phyloP scores from a whole-genome alignment of 2,888 invertebrate species.

The Xylota sylvarum region DNA sequence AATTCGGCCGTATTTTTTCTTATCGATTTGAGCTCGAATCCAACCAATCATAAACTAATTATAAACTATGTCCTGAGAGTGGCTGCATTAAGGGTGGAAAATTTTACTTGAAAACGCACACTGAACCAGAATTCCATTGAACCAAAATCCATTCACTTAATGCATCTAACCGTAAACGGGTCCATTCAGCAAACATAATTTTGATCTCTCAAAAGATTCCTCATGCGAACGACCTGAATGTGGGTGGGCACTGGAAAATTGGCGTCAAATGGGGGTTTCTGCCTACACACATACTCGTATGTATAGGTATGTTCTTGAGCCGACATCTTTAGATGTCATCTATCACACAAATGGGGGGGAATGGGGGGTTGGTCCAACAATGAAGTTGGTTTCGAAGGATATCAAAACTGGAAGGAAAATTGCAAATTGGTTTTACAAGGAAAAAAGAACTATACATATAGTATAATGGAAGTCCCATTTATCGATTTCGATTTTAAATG shows the following conservation, averaged over 20 bases:
- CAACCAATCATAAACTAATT: constrained; percentile 37
- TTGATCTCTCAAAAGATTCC: constrained; percentile 22
- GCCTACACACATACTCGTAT: constrained; percentile 16
- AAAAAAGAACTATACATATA: constrained; percentile 24
- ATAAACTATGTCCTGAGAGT: neutral
- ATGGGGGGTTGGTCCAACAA: neutral
- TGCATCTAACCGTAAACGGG: constrained; percentile 53
- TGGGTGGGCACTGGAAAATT: constrained; percentile 33
- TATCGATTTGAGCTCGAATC: constrained; percentile 20
- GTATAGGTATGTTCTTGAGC: neutral
- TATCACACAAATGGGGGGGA: neutral
- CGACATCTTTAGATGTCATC: constrained; percentile 49
- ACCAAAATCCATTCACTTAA: constrained; percentile 42
- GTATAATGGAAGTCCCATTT: neutral
- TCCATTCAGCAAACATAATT: constrained; percentile 38
- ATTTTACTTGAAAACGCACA: constrained; percentile 5
- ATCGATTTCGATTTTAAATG: constrained; percentile 34
- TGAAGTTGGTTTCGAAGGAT: neutral
- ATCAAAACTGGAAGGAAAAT: constrained; percentile 40
- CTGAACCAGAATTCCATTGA: constrained; percentile 39
- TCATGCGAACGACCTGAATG: constrained; percentile 12
- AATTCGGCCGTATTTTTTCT: neutral
- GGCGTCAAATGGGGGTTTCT: constrained; percentile 9
- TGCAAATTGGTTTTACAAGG: constrained; percentile 18
- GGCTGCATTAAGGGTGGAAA: neutral